Percentiles rank a stretch among this genome's conserved stretches.
These are phyloP conservation scores for Onychostruthus taczanowskii DNA, from an alignment of 2,113 vertebrate genomes.

Conservation along the genomic window DNA sequence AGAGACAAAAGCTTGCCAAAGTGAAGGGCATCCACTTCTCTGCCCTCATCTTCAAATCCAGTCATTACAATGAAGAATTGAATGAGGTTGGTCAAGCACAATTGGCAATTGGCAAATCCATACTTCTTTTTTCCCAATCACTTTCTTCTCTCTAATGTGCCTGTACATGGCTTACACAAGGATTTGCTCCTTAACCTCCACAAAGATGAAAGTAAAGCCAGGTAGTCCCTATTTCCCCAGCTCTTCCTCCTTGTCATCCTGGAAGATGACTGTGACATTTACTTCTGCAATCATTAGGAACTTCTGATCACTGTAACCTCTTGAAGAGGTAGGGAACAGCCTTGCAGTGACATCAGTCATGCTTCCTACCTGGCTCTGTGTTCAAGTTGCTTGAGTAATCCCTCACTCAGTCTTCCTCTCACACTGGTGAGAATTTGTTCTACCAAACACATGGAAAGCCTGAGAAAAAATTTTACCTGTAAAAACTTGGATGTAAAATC, in stretches of 20 bases:
- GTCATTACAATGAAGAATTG: not conserved
- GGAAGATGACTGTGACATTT: not conserved
- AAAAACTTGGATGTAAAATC: not conserved
- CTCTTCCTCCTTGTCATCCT: not conserved
- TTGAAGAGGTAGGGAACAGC: not conserved
- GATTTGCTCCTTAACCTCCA: not conserved
- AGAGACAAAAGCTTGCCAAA: not conserved
- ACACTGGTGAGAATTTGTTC: not conserved
- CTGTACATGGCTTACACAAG: not conserved
- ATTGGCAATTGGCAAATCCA: not conserved
- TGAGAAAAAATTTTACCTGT: not conserved
- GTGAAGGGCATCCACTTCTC: not conserved
- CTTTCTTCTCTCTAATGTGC: not conserved
- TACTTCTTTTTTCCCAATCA: not conserved
- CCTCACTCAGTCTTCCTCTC: not conserved
- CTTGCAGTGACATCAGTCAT: not conserved
- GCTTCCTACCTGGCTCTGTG: not conserved
- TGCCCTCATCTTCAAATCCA: not conserved
- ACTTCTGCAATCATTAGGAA: not conserved
- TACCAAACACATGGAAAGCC: not conserved
- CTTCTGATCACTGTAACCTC: not conserved
- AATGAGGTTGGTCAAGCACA: not conserved
- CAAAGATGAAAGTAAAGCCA: not conserved
- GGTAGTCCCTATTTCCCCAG: not conserved
- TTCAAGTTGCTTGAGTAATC: not conserved